phyloP scores from a whole-genome alignment of 2,113 vertebrate species.

The Condylura cristata region DNA sequence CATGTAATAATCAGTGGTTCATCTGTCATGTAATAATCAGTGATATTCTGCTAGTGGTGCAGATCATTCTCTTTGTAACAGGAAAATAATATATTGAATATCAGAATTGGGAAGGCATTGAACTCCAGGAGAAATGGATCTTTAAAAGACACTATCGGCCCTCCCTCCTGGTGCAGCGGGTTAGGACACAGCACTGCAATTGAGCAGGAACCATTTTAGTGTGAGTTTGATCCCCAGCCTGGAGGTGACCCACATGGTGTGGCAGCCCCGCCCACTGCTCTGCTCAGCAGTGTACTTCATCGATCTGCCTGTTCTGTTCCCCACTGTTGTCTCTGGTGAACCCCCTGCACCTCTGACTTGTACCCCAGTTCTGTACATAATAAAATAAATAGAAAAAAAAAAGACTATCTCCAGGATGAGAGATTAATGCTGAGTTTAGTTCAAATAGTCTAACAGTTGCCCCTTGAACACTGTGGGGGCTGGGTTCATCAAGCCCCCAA shows the following conservation, averaged over 20 bases:
- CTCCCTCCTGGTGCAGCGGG: too few relatives aligned
- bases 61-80: constrained; percentile 20
- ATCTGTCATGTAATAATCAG: background rate
- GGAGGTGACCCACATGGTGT: too few relatives aligned
- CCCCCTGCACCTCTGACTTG: too few relatives aligned
- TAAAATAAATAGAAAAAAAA: too few relatives aligned
- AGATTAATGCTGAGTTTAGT: background rate
- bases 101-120: background rate
- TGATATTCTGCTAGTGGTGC: background rate
- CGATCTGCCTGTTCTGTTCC: too few relatives aligned
- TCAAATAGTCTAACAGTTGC: background rate
- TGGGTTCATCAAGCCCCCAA: background rate
- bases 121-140: background rate
- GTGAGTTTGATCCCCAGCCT: too few relatives aligned
- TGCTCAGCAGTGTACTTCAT: too few relatives aligned
- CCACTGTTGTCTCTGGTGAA: too few relatives aligned
- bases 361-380: too few relatives aligned
- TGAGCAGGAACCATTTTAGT: too few relatives aligned
- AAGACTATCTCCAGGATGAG: background rate
- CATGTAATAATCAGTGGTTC: background rate
- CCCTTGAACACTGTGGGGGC: background rate
- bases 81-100: constrained; percentile 6
- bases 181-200: too few relatives aligned
- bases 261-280: too few relatives aligned
- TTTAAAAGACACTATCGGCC: background rate